These are phyloP conservation scores for Cordilura impudica DNA, from an alignment of 2,888 invertebrate species.

Conservation along the genomic window DNA sequence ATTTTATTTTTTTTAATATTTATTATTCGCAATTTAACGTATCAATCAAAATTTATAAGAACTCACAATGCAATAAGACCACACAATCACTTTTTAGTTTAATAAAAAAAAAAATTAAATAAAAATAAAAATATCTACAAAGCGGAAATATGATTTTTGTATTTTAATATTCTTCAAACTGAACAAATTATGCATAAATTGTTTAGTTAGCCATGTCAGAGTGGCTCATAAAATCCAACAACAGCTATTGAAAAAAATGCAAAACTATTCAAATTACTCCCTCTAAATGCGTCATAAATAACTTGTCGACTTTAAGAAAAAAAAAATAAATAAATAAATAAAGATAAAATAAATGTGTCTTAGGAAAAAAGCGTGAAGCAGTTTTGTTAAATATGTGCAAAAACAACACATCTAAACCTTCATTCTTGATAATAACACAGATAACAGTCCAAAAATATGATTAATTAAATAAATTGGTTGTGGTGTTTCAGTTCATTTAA, in stretches of 20 bases:
- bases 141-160: slow-evolving; percentile 10
- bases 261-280: not conserved
- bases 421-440: slow-evolving; percentile 23
- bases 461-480: not conserved
- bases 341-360: not conserved
- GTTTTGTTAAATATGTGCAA: not conserved
- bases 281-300: not conserved
- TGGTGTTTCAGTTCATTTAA: slow-evolving; percentile 1
- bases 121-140: not conserved
- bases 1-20: no score
- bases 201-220: not conserved
- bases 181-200: not conserved
- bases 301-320: not conserved
- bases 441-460: not conserved
- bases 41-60: no score
- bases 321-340: no score
- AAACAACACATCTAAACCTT: not conserved
- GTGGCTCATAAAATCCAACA: slow-evolving; percentile 4
- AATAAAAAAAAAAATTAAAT: no score
- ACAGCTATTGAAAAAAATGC: not conserved
- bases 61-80: no score
- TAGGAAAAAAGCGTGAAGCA: not conserved
- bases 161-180: not conserved
- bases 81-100: no score
- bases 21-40: no score